A percentile compares a stretch with the other conserved stretches of the same genome.
These are phyloP conservation scores for Bhutanitis thaidina DNA, from an alignment of 2,888 invertebrate genomes.

Conservation along the genomic window DNA sequence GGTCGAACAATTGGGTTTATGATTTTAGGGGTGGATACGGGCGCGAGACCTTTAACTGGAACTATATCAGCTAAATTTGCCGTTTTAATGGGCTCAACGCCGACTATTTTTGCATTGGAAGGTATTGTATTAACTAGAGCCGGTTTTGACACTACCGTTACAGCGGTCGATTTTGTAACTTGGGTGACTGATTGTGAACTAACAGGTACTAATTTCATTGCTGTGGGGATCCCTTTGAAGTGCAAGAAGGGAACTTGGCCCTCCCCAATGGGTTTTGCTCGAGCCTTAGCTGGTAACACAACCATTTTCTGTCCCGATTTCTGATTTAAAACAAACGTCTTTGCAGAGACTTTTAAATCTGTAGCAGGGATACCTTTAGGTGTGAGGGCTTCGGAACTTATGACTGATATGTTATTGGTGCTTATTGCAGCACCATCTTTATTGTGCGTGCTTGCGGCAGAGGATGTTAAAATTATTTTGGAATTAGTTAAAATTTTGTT, in stretches of 20 bases:
- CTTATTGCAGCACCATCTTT: conserved; percentile 44
- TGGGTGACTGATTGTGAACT: conserved; percentile 56
- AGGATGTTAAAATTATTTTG: conserved; percentile 61
- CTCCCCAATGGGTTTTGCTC: conserved; percentile 57
- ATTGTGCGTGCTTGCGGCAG: conserved; percentile 44
- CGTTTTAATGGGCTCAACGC: conserved; percentile 53
- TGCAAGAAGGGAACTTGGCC: conserved; percentile 55
- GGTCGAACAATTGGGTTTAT: conserved; percentile 67
- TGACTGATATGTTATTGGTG: conserved; percentile 49
- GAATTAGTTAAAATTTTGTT: conserved; percentile 49
- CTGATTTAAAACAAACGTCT: conserved; percentile 69
- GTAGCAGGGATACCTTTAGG: conserved; percentile 72
- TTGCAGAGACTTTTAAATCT: conserved; percentile 71
- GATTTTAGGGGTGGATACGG: conserved; percentile 59
- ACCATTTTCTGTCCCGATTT: conserved; percentile 76
- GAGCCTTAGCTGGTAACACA: conserved; percentile 66
- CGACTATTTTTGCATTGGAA: conserved; percentile 49
- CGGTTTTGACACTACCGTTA: conserved; percentile 59
- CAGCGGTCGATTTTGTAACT: conserved; percentile 42
- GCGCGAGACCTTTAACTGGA: conserved; percentile 64
- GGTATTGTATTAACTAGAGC: conserved; percentile 44
- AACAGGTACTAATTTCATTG: conserved; percentile 71
- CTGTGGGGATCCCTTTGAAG: conserved; percentile 66
- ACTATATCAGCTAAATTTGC: conserved; percentile 71
- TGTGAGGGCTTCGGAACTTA: conserved; percentile 56